These are phyloP conservation scores for Cantharis flavilabris DNA, from an alignment of 2,888 invertebrate genomes.

Conservation along the genomic window DNA sequence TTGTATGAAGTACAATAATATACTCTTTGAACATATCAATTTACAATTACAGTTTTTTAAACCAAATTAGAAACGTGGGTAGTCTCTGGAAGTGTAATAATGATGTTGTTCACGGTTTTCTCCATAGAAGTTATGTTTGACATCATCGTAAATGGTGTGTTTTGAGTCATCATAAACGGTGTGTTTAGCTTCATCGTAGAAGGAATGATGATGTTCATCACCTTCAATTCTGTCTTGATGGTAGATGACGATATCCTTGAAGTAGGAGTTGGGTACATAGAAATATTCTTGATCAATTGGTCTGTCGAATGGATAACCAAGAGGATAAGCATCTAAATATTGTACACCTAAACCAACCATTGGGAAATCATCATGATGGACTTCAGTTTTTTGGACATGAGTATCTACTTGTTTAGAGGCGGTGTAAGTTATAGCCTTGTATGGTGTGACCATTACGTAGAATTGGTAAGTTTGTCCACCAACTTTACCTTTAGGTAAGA, in stretches of 20 bases:
- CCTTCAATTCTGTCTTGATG: not conserved
- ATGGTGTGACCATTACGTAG: constrained; percentile 57
- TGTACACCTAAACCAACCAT: constrained; percentile 1
- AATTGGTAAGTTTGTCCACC: constrained; percentile 65
- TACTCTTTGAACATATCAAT: not conserved
- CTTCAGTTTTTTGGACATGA: not conserved
- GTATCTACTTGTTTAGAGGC: not conserved
- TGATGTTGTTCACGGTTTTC: not conserved
- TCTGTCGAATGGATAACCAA: constrained; percentile 9
- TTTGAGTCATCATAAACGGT: not conserved
- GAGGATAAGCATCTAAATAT: constrained; percentile 3
- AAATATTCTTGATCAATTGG: constrained; percentile 1
- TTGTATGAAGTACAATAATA: not conserved
- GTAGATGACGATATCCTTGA: constrained; percentile 7
- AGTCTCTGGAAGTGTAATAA: not conserved
- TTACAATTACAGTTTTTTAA: not conserved
- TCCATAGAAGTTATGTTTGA: not conserved
- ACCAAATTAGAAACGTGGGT: not conserved
- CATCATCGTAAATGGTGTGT: not conserved
- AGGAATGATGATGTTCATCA: not conserved
- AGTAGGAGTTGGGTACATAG: constrained; percentile 6
- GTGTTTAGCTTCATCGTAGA: not conserved
- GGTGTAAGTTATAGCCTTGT: constrained; percentile 35
- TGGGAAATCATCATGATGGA: not conserved
- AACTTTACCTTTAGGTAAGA: constrained; percentile 70